Conservation (phyloP, 1,140 invertebrate species). For the Gonatopus flavifemur region DNA sequence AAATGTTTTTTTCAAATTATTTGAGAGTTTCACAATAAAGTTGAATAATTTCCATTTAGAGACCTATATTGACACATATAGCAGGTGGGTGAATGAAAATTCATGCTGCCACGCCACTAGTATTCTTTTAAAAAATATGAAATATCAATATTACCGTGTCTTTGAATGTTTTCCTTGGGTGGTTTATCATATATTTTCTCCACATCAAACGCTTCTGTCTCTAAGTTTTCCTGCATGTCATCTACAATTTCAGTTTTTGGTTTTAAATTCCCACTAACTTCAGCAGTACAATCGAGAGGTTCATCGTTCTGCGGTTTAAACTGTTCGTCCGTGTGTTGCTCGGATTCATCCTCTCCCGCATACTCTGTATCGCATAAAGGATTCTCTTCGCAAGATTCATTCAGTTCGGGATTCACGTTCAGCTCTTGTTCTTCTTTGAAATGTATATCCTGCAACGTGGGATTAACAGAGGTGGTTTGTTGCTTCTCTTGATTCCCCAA, state of each 20-base stretch:
- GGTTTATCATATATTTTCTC: conserved; percentile 21
- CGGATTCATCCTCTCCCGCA: too few species aligned
- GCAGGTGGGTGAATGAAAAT: too few species aligned
- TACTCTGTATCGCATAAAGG: conserved; percentile 13
- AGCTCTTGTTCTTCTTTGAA: conserved; percentile 5
- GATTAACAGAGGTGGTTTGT: background rate
- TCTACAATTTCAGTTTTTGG: conserved; percentile 29
- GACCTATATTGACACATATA: too few species aligned
- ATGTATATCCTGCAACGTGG: background rate
- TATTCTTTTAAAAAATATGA: background rate
- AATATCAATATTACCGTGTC: conserved; percentile 22
- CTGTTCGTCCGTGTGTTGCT: conserved; percentile 8
- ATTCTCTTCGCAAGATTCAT: conserved; percentile 12
- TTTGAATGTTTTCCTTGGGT: conserved; percentile 17
- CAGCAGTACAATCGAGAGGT: conserved; percentile 37
- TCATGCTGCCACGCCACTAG: too few species aligned
- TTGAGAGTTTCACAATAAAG: too few species aligned
- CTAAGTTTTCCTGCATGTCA: too few species aligned
- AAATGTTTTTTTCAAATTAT: too few species aligned
- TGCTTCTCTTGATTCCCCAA: conserved; percentile 2
- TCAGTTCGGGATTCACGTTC: conserved; percentile 2
- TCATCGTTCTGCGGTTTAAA: conserved; percentile 18
- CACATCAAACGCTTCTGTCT: too few species aligned
- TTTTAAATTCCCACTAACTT: conserved; percentile 16
- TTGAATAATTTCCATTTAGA: too few species aligned